A percentile compares a stretch with the other conserved stretches of the same genome.
phyloP scores from a whole-genome alignment of 2,797 vertebrate species.

The Cyclopterus lumpus region DNA sequence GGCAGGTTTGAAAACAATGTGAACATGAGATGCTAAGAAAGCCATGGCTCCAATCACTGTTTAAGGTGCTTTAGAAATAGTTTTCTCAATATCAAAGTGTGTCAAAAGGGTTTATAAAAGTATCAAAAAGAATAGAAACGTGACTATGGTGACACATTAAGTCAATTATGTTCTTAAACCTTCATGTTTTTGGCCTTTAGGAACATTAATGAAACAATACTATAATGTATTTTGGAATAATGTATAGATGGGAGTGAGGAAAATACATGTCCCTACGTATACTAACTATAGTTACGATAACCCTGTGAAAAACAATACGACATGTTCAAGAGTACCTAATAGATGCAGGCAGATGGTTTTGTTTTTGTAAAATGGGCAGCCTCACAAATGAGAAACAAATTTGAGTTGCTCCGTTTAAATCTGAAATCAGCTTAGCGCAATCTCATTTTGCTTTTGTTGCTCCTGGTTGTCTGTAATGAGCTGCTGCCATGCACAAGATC shows the following conservation, averaged over 20 bases:
- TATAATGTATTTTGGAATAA: not conserved
- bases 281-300: not conserved
- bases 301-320: conserved; percentile 29
- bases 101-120: not conserved
- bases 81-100: not conserved
- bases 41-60: not conserved
- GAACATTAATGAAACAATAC: not conserved
- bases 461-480: conserved; percentile 73
- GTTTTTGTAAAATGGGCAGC: conserved; percentile 66
- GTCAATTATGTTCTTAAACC: not conserved
- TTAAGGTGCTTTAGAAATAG: not conserved
- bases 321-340: conserved; percentile 27
- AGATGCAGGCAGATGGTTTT: conserved; percentile 72
- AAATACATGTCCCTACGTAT: not conserved
- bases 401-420: conserved; percentile 77
- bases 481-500: conserved; percentile 45
- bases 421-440: conserved; percentile 83
- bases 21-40: not conserved
- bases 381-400: conserved; percentile 66
- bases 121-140: not conserved
- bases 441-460: conserved; percentile 77
- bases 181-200: not conserved
- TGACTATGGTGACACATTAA: not conserved
- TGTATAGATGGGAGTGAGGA: not conserved
- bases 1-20: not conserved